Conservation (phyloP, 1,140 invertebrate species). For the Drosophila bifasciata region DNA sequence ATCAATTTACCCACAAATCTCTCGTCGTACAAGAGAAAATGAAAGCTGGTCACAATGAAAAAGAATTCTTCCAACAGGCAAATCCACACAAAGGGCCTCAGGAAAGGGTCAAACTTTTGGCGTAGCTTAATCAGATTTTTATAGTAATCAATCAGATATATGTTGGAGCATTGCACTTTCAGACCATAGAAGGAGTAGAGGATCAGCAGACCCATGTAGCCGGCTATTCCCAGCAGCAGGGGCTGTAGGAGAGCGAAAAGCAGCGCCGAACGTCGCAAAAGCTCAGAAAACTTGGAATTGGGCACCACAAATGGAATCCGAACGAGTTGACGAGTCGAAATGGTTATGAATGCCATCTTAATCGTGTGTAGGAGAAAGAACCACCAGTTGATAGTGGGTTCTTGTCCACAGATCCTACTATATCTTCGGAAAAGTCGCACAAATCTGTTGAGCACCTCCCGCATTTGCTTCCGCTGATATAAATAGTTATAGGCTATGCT, state of each 20-base stretch:
- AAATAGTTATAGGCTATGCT: conserved; percentile 26
- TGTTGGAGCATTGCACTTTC: background rate
- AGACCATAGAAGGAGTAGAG: conserved; percentile 30
- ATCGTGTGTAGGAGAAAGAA: conserved; percentile 5
- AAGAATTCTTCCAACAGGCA: conserved; percentile 9
- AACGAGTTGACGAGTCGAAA: background rate
- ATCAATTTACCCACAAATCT: background rate
- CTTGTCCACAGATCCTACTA: conserved; percentile 1
- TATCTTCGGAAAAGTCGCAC: conserved; percentile 19
- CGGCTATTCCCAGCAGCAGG: conserved; percentile 3
- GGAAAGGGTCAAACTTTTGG: conserved; percentile 27
- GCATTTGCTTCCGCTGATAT: conserved; percentile 1
- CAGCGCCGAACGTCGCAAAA: background rate
- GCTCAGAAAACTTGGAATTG: background rate
- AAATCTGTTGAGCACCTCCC: conserved; percentile 40
- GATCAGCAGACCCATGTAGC: conserved; percentile 37
- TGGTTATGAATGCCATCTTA: background rate
- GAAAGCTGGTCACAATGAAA: conserved; percentile 11
- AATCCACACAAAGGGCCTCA: conserved; percentile 42
- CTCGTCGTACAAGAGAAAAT: conserved; percentile 32
- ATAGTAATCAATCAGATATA: conserved; percentile 8
- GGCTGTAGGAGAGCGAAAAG: conserved; percentile 48
- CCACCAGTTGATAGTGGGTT: conserved; percentile 40
- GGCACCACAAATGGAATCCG: background rate
- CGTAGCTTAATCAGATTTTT: conserved; percentile 36